phyloP scores from a whole-genome alignment of 2,113 vertebrate species.

The Pterophyllum scalare region DNA sequence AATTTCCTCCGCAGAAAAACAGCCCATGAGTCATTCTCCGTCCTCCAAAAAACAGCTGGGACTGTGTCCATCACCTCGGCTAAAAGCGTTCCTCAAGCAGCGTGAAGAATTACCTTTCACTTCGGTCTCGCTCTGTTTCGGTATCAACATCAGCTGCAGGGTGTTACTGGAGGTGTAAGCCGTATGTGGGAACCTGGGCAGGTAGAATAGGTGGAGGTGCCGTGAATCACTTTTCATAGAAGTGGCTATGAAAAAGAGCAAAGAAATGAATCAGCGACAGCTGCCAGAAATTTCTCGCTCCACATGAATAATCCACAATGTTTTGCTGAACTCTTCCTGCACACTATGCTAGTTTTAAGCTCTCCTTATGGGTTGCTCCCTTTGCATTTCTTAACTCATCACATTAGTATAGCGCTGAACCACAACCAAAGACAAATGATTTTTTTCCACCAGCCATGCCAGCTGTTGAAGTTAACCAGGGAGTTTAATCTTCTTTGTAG shows the following conservation, averaged over 20 bases:
- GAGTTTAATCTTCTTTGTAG: not conserved
- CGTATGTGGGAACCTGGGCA: not conserved
- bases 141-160: slow-evolving; percentile 11
- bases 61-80: slow-evolving; percentile 11
- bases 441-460: not conserved
- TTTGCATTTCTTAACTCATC: not conserved
- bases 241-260: not conserved
- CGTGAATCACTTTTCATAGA: slow-evolving; percentile 8
- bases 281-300: slow-evolving; percentile 5
- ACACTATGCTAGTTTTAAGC: not conserved
- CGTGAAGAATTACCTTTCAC: slow-evolving; percentile 38
- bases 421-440: not conserved
- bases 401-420: not conserved
- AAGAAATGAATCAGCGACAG: not conserved
- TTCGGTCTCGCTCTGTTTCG: slow-evolving; percentile 1
- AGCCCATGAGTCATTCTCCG: slow-evolving; percentile 15
- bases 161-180: slow-evolving; percentile 22
- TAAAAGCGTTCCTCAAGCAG: slow-evolving; percentile 4
- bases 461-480: slow-evolving; percentile 3
- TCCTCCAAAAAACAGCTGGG: slow-evolving; percentile 15
- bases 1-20: slow-evolving; percentile 36
- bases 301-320: not conserved
- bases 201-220: slow-evolving; percentile 16
- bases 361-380: not conserved
- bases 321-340: not conserved